Base-by-base conservation (phyloP, 2,797 vertebrate species). In the Brotula barbata region DNA sequence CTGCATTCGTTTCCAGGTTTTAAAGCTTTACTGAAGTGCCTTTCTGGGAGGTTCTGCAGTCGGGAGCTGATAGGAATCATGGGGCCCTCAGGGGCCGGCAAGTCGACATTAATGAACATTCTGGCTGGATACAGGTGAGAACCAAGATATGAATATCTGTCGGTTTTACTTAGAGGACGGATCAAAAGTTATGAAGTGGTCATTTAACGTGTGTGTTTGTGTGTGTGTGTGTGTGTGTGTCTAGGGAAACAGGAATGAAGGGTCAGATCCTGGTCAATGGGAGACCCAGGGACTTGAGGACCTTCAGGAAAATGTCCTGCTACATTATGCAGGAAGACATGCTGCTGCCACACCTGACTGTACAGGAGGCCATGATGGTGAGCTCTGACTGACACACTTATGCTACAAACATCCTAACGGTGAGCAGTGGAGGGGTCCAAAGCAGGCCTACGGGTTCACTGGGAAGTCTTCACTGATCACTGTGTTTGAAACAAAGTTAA, bases 281-380 rank as follows among this genome's bases (percentile, higher is more conserved):
- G 63, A 90, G 89, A 62, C 93, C 88, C 0, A 81, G 96, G 70
- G 94, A 98, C 51, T 89, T 94, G 78, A 90, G 95, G 47, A 96
- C 86, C 7, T 98, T 98, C 86, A 92, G 95, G 60, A 98, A 98
- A 88, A 96, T 98, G 95, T 98, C 96, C 55, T 98, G 96, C 78
- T 98, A 98, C 86, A 98, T 98, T 85, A 98, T 98, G 95, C 96
- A 98, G 83, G 94, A 98, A 0, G 95, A 98, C 87, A 93, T 95
- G 92, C 88, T 98, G 25, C 87, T 97, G 80, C 96, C 95, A 0
- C 94, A 96, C 71, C 94, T 98, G 75, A 95, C 93, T 0, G 90
- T 93, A 57, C 64, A 89, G 37, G 96, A 98, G 77, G 95, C 96
- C 55, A 97, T 98, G 96, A 96, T 90, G 89, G 90, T 91, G 74